These are phyloP conservation scores for Accipiter cooperii DNA, from an alignment of 2,113 vertebrate genomes.

Conservation along the genomic window DNA sequence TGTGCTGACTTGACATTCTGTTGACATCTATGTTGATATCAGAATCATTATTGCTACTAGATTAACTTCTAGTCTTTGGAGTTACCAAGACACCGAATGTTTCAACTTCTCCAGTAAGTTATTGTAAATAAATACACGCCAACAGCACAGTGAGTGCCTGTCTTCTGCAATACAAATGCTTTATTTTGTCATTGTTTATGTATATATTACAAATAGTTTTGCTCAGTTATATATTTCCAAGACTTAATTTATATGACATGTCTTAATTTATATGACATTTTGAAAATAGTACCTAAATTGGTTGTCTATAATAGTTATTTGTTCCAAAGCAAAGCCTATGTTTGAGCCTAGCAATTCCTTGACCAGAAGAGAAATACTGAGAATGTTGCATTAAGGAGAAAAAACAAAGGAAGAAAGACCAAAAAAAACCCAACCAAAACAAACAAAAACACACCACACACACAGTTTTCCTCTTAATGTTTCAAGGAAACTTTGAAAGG, in stretches of 20 bases:
- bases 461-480: neutral
- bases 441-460: neutral
- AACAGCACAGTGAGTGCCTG: neutral
- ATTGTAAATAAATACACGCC: neutral
- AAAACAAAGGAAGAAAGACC: neutral
- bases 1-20: neutral
- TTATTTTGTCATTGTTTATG: neutral
- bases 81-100: neutral
- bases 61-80: neutral
- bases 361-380: neutral
- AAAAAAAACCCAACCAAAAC: too few species aligned
- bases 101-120: neutral
- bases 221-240: neutral
- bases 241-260: neutral
- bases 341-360: neutral
- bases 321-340: neutral
- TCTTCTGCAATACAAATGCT: neutral
- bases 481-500: neutral
- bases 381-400: neutral
- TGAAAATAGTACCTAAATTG: neutral
- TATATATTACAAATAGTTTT: neutral
- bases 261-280: neutral
- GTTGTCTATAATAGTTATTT: neutral
- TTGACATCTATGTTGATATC: neutral
- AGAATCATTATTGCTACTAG: neutral